Conservation (phyloP, 2,113 vertebrate genomes). For the Melanotaenia duboulayi region DNA sequence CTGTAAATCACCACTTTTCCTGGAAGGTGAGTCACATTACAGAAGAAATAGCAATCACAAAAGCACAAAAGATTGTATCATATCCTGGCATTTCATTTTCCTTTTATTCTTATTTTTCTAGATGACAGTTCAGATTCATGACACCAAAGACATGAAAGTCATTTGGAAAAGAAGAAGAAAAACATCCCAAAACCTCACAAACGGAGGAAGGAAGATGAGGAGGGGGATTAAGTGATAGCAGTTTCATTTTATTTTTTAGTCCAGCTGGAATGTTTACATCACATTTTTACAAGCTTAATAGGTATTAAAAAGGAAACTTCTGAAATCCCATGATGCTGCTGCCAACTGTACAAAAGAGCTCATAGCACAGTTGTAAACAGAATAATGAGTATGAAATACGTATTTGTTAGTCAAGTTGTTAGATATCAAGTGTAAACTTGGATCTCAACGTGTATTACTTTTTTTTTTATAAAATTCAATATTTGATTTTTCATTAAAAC, state of each 20-base stretch:
- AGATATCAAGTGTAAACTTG: conserved; percentile 22
- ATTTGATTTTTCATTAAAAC: conserved; percentile 47
- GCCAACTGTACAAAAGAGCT: conserved; percentile 68
- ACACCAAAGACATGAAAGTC: conserved; percentile 17
- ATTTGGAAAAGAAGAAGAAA: conserved; percentile 6
- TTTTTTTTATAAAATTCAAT: conserved; percentile 30
- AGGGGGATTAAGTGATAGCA: background rate
- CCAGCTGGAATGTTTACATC: conserved; percentile 52
- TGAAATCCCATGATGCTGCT: conserved; percentile 44
- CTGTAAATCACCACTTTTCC: conserved; percentile 92
- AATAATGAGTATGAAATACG: conserved; percentile 4
- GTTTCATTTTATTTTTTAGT: conserved; percentile 48
- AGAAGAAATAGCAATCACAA: background rate
- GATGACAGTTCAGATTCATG: conserved; percentile 22
- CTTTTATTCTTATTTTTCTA: background rate
- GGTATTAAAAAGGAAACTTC: conserved; percentile 21
- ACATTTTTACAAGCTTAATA: conserved; percentile 30
- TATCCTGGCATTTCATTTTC: background rate
- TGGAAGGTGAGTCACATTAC: conserved; percentile 82
- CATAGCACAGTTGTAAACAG: conserved; percentile 15
- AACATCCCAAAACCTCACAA: conserved; percentile 11
- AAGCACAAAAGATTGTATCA: background rate
- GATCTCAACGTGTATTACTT: background rate
- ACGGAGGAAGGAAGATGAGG: background rate
- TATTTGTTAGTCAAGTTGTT: conserved; percentile 15